Base-by-base conservation (phyloP, 2,113 vertebrate genomes). In the Poecile atricapillus region DNA sequence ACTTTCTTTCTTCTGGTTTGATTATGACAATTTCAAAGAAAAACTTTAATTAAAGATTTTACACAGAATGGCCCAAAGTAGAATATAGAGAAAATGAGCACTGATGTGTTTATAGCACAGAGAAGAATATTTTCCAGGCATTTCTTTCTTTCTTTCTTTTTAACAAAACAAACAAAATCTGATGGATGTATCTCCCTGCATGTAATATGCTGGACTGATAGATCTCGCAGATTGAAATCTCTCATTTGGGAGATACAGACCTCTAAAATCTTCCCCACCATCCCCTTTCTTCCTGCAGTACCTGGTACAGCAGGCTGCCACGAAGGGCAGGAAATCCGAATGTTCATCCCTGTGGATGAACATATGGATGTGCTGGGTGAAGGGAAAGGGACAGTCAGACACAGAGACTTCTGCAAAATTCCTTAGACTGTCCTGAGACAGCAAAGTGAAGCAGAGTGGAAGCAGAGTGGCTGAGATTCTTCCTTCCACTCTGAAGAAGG, bases 41-140 rank as follows among this genome's bases (percentile, higher is more conserved):
- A 97, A 97, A 97, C 96, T 98, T 98, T 98, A 98, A 98, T 98
- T 98, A 98, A 98, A 98, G 97, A 98, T 98, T 98, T 98, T 98
- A 97, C 95, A 97, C 94, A 95, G 96, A 98, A 96, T 97, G 91
- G 96, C 97, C 96, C 94, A 83, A 97, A 97, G 96, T 96, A 97
- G 97, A 97, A 98, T 97, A 96, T 96, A 95, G 95, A 91, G 95
- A 97, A 98, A 98, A 98, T 97, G 96, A 98, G 96, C 97, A 78
- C 74, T 97, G 97, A 97, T 97, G 95, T 97, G 97, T 97, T 98
- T 95, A 96, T 97, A 95, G 96, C 90, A 76, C 33, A 87, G 88
- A 87, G 90, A 96, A 92, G 87, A 89, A 93, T 91, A 83, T 96
- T 96, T 94, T 93, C 50, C 77, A 35, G 67, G 86, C 94, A 50